Evolutionary conservation across 2,888 invertebrate species (phyloP), one percentile per base, ranked within the genome.

Genomic region (Panopea generosa): DNA sequence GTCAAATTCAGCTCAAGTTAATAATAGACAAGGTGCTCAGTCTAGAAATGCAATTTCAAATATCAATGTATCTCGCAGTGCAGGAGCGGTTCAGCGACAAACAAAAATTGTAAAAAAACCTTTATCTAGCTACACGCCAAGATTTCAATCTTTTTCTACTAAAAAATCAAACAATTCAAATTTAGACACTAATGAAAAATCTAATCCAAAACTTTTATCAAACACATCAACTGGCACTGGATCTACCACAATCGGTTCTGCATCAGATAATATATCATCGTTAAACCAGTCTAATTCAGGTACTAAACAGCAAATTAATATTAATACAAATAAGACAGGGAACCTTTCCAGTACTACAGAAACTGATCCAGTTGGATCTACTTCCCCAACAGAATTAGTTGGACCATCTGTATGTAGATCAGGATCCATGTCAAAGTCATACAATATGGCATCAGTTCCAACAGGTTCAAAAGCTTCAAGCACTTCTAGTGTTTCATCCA

Each of bases 391-490:
- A 47, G 80, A 80, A 38, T 43, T 74, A 43, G 70, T 74, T 18
- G 20, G 72, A n/a, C 16, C 70, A 16, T 45, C 75, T 22, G 77
- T 81, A 1, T 57, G 66, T 52, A 56, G 57, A 18, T 61, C 77
- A 24, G 56, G 71, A 22, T 81, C 81, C 4, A 59, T 77, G 57
- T 55, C 57, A 14, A 81, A 81, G 62, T 81, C 81, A 49, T 81
- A 81, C 62, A 81, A 81, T 40, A 81, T 81, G 81, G 60, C 75
- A 18, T 33, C 66, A 57, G 68, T 52, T 14, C 27, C 38, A 24
- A 60, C 66, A 59, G 68, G 55, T 63, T 49, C 74, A 20, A 26
- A 20, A 24, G n/a, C 52, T 26, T 57, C 62, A 16, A 33, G 14
- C 11, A 62, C 47, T 26, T 24, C 14, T 9, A 43, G 18, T 22